A percentile compares a stretch with the other conserved stretches of the same genome.
These are phyloP conservation scores for Colius striatus DNA, from an alignment of 2,113 vertebrate species.

Conservation along the genomic window DNA sequence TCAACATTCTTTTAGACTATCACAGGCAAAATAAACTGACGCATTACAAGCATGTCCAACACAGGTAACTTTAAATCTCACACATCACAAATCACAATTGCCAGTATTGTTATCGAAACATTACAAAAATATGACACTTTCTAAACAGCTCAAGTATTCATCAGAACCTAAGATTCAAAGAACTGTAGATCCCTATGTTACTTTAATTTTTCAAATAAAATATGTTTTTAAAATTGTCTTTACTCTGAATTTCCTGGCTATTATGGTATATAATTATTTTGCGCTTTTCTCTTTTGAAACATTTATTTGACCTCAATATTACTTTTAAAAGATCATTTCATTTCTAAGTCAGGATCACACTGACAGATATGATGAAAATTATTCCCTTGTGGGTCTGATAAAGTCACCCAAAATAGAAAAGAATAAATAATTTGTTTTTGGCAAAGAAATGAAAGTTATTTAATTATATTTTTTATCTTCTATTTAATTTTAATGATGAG, in stretches of 20 bases:
- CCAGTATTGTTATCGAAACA: not conserved
- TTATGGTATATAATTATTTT: not conserved
- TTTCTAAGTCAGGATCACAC: not conserved
- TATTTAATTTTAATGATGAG: constrained; percentile 17
- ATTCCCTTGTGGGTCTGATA: not conserved
- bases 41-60: not conserved
- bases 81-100: not conserved
- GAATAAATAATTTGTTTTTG: constrained; percentile 58
- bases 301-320: not conserved
- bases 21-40: not conserved
- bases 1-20: not conserved
- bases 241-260: not conserved
- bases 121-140: not conserved
- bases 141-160: not conserved
- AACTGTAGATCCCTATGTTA: not conserved
- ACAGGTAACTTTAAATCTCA: not conserved
- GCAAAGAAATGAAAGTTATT: constrained; percentile 26
- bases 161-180: not conserved
- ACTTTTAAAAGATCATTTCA: not conserved
- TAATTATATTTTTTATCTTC: constrained; percentile 41
- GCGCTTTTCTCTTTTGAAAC: not conserved
- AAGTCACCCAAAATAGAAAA: constrained; percentile 34
- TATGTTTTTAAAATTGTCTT: not conserved
- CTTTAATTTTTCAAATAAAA: not conserved
- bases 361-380: not conserved